Evolutionary conservation across 1,140 invertebrate species (phyloP).

Genomic region (Drosophila prosaltans): DNA sequence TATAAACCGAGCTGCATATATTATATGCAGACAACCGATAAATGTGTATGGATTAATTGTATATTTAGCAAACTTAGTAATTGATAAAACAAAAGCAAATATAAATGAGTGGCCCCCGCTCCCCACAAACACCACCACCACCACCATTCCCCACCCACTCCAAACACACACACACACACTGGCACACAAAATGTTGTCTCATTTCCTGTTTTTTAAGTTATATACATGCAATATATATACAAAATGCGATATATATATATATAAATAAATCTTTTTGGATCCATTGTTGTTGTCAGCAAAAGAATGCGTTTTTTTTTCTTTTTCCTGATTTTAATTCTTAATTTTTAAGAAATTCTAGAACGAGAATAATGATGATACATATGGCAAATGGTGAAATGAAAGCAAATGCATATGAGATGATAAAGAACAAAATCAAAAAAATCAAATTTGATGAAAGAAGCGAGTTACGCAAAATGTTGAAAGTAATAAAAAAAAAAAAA

Average conservation of each 20-base stretch:
- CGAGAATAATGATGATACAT: conserved; percentile 41
- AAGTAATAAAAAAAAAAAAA: conserved; percentile 32
- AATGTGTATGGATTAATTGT: conserved; percentile 28
- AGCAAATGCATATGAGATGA: conserved; percentile 26
- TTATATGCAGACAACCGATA: neutral
- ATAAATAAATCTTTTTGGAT: conserved; percentile 46
- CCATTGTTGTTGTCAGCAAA: conserved; percentile 69
- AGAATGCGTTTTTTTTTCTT: conserved; percentile 17
- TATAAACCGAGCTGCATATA: conserved; percentile 23
- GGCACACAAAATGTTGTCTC: neutral
- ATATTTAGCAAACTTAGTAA: conserved; percentile 34
- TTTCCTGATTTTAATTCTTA: neutral
- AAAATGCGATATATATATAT: conserved; percentile 18
- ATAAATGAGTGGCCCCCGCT: conserved; percentile 10
- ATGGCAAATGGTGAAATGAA: conserved; percentile 77
- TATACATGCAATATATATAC: conserved; percentile 22
- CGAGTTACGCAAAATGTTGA: conserved; percentile 54
- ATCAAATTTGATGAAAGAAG: conserved; percentile 15
- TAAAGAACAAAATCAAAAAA: conserved; percentile 22
- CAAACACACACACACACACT: neutral
- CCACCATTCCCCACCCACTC: neutral
- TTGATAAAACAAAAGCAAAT: neutral
- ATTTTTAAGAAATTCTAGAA: conserved; percentile 45
- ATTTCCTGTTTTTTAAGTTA: conserved; percentile 5
- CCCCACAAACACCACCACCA: neutral